Base-by-base conservation (phyloP, 1,140 invertebrate species). In the Andrena cerasifolii region DNA sequence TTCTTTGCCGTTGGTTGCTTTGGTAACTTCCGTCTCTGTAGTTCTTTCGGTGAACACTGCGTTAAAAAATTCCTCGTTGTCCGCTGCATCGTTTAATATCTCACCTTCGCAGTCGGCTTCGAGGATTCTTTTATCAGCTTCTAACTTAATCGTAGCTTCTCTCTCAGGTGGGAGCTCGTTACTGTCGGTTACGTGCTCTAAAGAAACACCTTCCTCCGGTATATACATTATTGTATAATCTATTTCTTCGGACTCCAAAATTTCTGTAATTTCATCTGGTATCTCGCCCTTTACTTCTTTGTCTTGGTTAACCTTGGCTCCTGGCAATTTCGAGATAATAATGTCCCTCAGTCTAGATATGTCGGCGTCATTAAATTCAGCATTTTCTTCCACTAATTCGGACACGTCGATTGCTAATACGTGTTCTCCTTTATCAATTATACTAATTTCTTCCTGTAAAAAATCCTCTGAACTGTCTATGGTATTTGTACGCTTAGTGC, bases 141-240 rank as follows among this genome's bases (percentile, higher is more conserved):
- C 70, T 2, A 72, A 36, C 67, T 78, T 72, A 28, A 66, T 51
- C n/a, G 31, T 14, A 33, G 12, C 0, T 12, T 58, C 62, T 21
- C 8, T 7, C 3, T 75, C 68, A 16, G 43, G 21, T 0, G 51
- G 21, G 24, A 75, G 21, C 0, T n/a, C n/a, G 7, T 65, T 62
- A 16, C 65, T 67, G 0, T 12, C 1, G 21, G 51, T 43, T 1
- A 71, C 21, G 0, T 78, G 40, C 3, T 68, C 53, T 16, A 78
- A 61, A 10, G 83, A 54, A 1, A 61, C 73, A 5, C 36, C n/a
- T 28, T 74, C 73, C 2, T 75, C 78, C 4, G 82, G 75, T 79
- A 87, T 70, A n/a, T 85, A 88, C 78, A 87, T 77, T 63, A 88
- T 81, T 21, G 84, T 74, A 12, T 84, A 84, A 43, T 87, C 58